A percentile compares a stretch with the other conserved stretches of the same genome.
phyloP scores from a whole-genome alignment of 2,888 invertebrate genomes.

The Brachyopa scutellaris region DNA sequence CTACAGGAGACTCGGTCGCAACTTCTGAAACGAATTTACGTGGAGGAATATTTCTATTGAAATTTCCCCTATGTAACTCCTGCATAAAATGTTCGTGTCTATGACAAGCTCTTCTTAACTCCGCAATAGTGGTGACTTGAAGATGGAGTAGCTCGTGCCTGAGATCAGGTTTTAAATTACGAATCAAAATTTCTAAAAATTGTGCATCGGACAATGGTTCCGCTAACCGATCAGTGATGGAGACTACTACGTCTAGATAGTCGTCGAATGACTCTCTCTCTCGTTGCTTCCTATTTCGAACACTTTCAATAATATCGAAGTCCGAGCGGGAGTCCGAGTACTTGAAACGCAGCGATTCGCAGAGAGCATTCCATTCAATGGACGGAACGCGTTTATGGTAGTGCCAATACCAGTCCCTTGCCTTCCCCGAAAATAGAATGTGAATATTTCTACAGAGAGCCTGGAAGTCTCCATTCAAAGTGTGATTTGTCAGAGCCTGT shows the following conservation, averaged over 20 bases:
- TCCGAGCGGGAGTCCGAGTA: conserved; percentile 33
- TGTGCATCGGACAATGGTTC: too few relatives aligned
- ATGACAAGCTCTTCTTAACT: neutral
- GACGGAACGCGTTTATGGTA: conserved; percentile 7
- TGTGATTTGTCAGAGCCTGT: conserved; percentile 17
- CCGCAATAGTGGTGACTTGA: neutral
- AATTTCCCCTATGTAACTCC: too few relatives aligned
- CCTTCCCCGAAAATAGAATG: too few relatives aligned
- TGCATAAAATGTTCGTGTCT: neutral
- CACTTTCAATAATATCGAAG: conserved; percentile 34
- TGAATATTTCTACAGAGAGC: conserved; percentile 39
- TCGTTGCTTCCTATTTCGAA: conserved; percentile 42
- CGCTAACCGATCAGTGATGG: neutral
- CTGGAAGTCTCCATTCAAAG: conserved; percentile 44
- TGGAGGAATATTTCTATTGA: too few relatives aligned
- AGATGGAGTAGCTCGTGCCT: neutral
- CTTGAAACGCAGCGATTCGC: conserved; percentile 20
- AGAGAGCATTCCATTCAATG: conserved; percentile 33
- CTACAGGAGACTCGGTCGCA: too few relatives aligned
- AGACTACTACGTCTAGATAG: neutral
- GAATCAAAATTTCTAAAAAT: neutral
- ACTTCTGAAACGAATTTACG: too few relatives aligned
- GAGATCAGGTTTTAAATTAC: neutral
- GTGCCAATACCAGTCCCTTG: conserved; percentile 45
- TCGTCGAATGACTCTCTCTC: neutral